These are phyloP conservation scores for Mastomys natalensis DNA, from an alignment of 2,113 vertebrate genomes.

Conservation along the genomic window DNA sequence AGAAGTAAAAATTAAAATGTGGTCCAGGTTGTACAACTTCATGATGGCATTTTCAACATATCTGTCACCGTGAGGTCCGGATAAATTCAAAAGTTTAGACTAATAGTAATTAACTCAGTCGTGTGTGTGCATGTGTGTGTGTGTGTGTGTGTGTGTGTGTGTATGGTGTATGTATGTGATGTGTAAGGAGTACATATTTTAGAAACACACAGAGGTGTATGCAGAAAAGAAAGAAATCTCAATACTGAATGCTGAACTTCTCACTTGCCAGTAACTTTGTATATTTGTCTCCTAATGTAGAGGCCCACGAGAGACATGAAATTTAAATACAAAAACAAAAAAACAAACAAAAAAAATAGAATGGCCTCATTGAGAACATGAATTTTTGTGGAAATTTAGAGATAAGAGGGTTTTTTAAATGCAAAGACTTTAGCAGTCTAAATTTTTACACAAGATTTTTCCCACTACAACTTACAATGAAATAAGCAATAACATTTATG, in stretches of 20 bases:
- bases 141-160: too few relatives aligned
- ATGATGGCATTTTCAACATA: not conserved
- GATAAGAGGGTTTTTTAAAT: not conserved
- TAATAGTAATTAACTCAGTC: not conserved
- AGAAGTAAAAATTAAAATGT: not conserved
- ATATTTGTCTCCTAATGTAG: not conserved
- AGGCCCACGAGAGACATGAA: slow-evolving; percentile 2
- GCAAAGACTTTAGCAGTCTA: not conserved
- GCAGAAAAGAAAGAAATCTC: not conserved
- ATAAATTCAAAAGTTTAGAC: not conserved
- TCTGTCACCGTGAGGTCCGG: not conserved
- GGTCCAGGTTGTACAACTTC: not conserved
- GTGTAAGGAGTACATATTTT: rapidly evolving
- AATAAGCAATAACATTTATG: not conserved
- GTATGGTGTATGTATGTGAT: too few relatives aligned
- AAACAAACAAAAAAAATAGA: not conserved
- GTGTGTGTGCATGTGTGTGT: too few relatives aligned
- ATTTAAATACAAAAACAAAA: not conserved
- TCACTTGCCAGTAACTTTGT: not conserved
- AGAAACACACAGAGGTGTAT: not conserved
- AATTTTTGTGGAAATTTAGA: not conserved
- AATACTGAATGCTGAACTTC: not conserved
- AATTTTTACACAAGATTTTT: slow-evolving; percentile 22
- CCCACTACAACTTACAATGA: not conserved
- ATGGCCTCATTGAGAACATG: not conserved